Conservation (phyloP, 2,113 vertebrate species). For the Forbesichthys papilliferus region DNA sequence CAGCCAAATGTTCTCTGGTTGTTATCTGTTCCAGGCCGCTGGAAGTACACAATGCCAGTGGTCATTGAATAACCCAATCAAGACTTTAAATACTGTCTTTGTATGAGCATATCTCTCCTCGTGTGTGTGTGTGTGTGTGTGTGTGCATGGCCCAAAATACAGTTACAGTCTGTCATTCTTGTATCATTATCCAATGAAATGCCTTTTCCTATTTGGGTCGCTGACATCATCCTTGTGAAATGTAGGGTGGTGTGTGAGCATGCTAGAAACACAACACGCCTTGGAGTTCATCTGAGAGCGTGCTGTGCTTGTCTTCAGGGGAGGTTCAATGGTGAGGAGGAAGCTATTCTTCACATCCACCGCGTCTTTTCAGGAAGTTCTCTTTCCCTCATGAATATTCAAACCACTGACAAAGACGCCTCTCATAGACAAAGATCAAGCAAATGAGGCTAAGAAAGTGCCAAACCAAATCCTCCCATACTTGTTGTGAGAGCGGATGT, state of each 20-base stretch:
- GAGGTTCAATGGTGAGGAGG: slow-evolving; percentile 56
- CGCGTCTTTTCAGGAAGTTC: slow-evolving; percentile 39
- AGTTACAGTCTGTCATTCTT: background rate
- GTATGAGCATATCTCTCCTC: background rate
- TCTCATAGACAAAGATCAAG: slow-evolving; percentile 52
- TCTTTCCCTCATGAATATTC: slow-evolving; percentile 66
- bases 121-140: background rate
- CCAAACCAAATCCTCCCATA: too few relatives aligned
- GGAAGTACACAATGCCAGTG: slow-evolving; percentile 47
- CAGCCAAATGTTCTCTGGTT: too few relatives aligned
- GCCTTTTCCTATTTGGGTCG: background rate
- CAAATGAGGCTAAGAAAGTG: slow-evolving; percentile 49
- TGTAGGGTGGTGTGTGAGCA: background rate
- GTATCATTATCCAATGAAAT: background rate
- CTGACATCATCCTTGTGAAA: background rate
- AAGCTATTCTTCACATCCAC: slow-evolving; percentile 43
- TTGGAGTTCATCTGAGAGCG: background rate
- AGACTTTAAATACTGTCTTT: background rate
- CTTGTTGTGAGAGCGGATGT: too few relatives aligned
- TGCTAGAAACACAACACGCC: background rate
- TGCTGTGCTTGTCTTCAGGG: slow-evolving; percentile 20
- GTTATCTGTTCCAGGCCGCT: slow-evolving; percentile 7
- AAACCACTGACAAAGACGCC: slow-evolving; percentile 53
- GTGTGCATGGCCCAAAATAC: background rate
- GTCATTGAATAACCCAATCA: slow-evolving; percentile 41